phyloP scores from a whole-genome alignment of 2,113 vertebrate genomes.

The Anthoscopus minutus region DNA sequence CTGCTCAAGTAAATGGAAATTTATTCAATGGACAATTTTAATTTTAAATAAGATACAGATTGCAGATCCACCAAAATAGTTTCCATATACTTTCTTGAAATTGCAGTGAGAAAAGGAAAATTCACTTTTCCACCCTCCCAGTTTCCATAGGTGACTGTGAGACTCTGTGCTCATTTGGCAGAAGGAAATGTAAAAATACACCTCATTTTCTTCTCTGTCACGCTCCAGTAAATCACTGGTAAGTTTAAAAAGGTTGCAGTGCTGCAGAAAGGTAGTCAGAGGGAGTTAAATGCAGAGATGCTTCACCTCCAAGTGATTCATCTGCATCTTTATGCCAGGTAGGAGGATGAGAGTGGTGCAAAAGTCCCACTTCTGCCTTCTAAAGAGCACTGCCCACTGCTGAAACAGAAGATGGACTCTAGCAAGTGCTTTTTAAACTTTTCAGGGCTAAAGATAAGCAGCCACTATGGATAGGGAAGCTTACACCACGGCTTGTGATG shows the following conservation, averaged over 20 bases:
- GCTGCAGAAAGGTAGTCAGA: background rate
- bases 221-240: background rate
- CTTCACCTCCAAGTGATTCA: background rate
- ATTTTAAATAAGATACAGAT: conserved; percentile 28
- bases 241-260: background rate
- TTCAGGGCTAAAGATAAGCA: background rate
- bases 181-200: background rate
- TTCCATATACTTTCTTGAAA: conserved; percentile 2
- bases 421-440: background rate
- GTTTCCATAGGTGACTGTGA: background rate
- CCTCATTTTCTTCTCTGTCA: background rate
- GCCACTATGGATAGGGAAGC: background rate
- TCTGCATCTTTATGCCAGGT: background rate
- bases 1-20: conserved; percentile 40
- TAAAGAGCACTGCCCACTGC: background rate
- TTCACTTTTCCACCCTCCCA: background rate
- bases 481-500: accelerated
- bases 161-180: background rate
- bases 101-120: background rate
- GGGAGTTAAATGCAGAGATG: background rate
- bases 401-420: background rate
- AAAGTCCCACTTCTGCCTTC: background rate
- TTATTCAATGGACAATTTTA: conserved; percentile 25
- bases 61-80: background rate
- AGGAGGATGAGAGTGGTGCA: background rate